These are phyloP conservation scores for Disparrhopalites patrizii DNA, from an alignment of 2,888 invertebrate species.

Conservation along the genomic window DNA sequence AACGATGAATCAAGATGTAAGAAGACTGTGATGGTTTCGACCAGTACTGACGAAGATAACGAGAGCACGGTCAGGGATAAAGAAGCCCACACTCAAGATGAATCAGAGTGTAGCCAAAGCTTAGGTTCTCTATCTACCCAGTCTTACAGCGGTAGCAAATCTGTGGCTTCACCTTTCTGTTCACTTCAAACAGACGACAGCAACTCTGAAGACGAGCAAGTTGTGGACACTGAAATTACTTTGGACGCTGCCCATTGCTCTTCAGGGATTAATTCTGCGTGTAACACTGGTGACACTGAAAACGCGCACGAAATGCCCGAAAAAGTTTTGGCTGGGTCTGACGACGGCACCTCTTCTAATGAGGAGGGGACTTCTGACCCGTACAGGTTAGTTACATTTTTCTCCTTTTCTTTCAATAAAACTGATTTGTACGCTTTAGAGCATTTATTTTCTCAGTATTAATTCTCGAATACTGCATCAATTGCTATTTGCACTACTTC, in stretches of 20 bases:
- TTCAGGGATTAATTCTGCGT: too few relatives aligned
- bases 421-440: too few relatives aligned
- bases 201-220: slow-evolving; percentile 6
- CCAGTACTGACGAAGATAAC: slow-evolving; percentile 3
- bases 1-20: slow-evolving; percentile 16
- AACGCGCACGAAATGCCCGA: slow-evolving; percentile 14
- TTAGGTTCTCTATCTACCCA: background rate
- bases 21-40: slow-evolving; percentile 4
- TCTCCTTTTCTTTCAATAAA: background rate
- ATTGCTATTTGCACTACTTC: too few relatives aligned
- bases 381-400: slow-evolving; percentile 11
- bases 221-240: background rate
- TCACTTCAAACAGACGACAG: slow-evolving; percentile 2
- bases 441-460: too few relatives aligned
- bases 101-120: slow-evolving; percentile 33
- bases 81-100: slow-evolving; percentile 26
- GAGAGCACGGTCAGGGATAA: slow-evolving; percentile 33
- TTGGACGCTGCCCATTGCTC: too few relatives aligned
- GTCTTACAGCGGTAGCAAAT: too few relatives aligned
- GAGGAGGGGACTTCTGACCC: slow-evolving; percentile 9
- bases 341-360: slow-evolving; percentile 8
- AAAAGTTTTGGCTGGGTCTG: slow-evolving; percentile 10
- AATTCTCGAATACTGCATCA: too few relatives aligned
- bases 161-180: too few relatives aligned
- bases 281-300: background rate